Evolutionary conservation across 1,140 invertebrate species (phyloP).

Genomic region (Laupala kohalensis): DNA sequence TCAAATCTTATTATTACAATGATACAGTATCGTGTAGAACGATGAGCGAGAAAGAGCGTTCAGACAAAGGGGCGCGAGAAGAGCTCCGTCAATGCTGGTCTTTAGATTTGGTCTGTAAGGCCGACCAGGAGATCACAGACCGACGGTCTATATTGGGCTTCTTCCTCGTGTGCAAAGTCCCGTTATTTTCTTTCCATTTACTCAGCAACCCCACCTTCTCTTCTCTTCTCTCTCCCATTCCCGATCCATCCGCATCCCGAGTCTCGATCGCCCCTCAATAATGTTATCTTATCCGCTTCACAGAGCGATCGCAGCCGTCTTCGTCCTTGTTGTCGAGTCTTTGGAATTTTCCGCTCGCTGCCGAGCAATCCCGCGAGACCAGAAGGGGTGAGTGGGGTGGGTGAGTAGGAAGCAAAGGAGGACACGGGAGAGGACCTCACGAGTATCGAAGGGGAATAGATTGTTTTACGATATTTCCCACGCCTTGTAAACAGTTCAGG

Average conservation of each 20-base stretch:
- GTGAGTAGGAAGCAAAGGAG: no score
- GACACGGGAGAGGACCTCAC: neutral
- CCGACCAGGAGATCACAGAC: neutral
- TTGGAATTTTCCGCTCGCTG: neutral
- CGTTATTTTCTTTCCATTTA: neutral
- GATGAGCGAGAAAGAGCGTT: no score
- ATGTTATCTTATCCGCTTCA: neutral
- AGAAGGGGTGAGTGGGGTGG: no score
- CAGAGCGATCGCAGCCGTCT: neutral
- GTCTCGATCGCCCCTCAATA: neutral
- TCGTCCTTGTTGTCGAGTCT: neutral
- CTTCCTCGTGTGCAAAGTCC: neutral
- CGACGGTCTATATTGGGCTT: neutral
- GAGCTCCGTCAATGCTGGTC: neutral
- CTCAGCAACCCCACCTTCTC: neutral
- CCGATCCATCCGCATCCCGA: neutral
- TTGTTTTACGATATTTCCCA: neutral
- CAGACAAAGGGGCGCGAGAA: neutral
- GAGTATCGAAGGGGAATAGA: neutral
- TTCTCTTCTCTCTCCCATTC: neutral
- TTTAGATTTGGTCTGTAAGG: no score
- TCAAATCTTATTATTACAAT: no score
- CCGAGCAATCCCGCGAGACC: neutral
- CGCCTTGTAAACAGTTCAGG: neutral
- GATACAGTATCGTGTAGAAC: no score